phyloP scores from a whole-genome alignment of 2,888 invertebrate species.

The Scaptodrosophila latifasciaeformis region DNA sequence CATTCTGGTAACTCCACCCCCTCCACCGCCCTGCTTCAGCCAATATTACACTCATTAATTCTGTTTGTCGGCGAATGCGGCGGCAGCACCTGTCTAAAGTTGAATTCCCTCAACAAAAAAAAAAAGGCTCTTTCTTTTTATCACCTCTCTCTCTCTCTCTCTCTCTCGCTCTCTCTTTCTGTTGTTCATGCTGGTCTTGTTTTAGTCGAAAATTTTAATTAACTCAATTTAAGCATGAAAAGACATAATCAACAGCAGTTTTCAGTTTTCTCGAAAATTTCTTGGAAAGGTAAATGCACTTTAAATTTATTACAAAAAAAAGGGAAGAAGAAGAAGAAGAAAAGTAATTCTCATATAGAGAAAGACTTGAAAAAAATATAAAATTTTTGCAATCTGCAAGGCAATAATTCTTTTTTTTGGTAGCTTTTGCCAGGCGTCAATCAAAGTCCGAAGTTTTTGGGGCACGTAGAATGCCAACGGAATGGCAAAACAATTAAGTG shows the following conservation, averaged over 20 bases:
- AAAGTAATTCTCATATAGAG: too few species aligned
- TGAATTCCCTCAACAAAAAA: conserved; percentile 1
- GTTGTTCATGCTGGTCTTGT: conserved; percentile 12
- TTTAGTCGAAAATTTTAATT: conserved; percentile 50
- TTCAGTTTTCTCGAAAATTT: too few species aligned
- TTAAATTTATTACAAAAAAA: too few species aligned
- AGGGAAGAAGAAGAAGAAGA: too few species aligned
- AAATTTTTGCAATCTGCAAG: too few species aligned
- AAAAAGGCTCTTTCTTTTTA: too few species aligned
- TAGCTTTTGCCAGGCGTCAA: neutral
- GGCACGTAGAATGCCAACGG: conserved; percentile 7
- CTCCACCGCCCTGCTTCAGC: neutral
- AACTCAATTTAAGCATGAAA: conserved; percentile 65
- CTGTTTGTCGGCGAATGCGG: conserved; percentile 33
- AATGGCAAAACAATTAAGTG: conserved; percentile 69
- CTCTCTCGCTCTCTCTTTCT: too few species aligned
- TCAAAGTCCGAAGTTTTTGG: neutral
- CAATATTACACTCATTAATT: conserved; percentile 57
- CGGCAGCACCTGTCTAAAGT: conserved; percentile 41
- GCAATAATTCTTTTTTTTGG: neutral
- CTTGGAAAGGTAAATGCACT: too few species aligned
- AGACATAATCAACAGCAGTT: conserved; percentile 58
- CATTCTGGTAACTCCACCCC: conserved; percentile 26
- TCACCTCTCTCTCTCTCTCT: conserved; percentile 3
- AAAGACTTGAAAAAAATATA: too few species aligned